Evolutionary conservation across 2,888 invertebrate genomes (phyloP).

Genomic region (Acanthosoma haemorrhoidale): DNA sequence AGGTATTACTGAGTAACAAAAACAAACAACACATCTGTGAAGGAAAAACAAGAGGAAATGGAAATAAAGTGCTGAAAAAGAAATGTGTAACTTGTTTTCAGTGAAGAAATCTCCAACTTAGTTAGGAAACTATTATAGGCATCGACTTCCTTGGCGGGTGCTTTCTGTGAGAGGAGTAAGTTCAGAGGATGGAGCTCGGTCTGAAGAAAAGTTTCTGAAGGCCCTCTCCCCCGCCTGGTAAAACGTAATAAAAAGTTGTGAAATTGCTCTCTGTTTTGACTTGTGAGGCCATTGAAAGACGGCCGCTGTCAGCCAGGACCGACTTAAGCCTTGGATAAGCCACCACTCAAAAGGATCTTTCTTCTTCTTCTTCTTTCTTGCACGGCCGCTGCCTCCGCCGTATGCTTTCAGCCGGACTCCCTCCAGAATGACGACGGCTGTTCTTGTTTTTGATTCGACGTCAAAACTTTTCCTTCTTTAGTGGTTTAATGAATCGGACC

Average conservation of each 20-base stretch:
- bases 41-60: not conserved
- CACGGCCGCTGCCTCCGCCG: not conserved
- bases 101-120: not conserved
- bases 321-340: not conserved
- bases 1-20: too few species aligned
- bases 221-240: not conserved
- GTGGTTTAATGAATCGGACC: not conserved
- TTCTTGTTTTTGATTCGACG: conserved; percentile 31
- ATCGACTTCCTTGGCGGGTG: not conserved
- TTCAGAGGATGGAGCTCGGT: not conserved
- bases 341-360: conserved; percentile 11
- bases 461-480: conserved; percentile 29
- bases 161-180: not conserved
- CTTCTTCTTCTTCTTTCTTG: too few species aligned
- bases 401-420: conserved; percentile 21
- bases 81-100: not conserved
- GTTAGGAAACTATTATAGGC: not conserved
- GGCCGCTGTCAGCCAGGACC: not conserved
- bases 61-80: not conserved
- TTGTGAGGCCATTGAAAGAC: conserved; percentile 11
- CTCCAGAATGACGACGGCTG: conserved; percentile 24
- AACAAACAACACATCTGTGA: too few species aligned
- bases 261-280: conserved; percentile 27
- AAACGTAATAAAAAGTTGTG: conserved; percentile 30
- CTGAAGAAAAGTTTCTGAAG: not conserved